phyloP scores from a whole-genome alignment of 1,140 invertebrate species.

The Drosophila miranda region DNA sequence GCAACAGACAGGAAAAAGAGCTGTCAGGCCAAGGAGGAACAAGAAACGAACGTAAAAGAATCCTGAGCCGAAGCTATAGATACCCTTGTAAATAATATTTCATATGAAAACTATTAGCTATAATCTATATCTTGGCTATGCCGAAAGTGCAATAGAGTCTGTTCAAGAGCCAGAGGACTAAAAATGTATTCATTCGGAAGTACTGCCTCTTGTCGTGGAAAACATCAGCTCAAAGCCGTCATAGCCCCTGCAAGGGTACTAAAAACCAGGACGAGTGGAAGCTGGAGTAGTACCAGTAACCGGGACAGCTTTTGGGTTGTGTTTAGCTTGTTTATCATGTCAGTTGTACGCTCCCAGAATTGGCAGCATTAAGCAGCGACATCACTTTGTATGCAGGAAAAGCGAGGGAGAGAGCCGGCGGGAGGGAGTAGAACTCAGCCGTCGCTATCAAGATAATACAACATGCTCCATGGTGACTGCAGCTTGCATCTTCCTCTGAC shows the following conservation, averaged over 20 bases:
- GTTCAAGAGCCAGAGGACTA: too few species aligned
- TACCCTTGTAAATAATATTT: too few species aligned
- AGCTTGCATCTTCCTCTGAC: neutral
- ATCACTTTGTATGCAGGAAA: too few species aligned
- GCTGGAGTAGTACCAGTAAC: conserved; percentile 10
- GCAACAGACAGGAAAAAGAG: conserved; percentile 72
- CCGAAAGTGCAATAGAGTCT: too few species aligned
- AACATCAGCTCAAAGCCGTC: too few species aligned
- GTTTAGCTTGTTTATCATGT: conserved; percentile 74
- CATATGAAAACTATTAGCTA: too few species aligned
- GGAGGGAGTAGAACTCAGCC: conserved; percentile 42
- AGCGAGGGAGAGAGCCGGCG: conserved; percentile 4
- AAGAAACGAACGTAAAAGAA: conserved; percentile 4
- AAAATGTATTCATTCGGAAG: too few species aligned
- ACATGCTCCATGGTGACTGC: conserved; percentile 35
- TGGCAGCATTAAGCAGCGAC: conserved; percentile 69
- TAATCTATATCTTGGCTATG: neutral
- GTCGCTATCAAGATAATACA: conserved; percentile 41
- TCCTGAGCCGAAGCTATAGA: conserved; percentile 2
- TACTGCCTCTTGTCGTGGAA: too few species aligned
- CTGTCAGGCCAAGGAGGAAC: conserved; percentile 42
- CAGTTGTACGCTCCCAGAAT: conserved; percentile 62
- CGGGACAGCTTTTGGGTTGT: conserved; percentile 30
- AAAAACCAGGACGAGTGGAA: neutral
- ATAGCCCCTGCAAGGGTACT: neutral